Conservation (phyloP, 2,888 invertebrate genomes). For the Lasiommata megera region DNA sequence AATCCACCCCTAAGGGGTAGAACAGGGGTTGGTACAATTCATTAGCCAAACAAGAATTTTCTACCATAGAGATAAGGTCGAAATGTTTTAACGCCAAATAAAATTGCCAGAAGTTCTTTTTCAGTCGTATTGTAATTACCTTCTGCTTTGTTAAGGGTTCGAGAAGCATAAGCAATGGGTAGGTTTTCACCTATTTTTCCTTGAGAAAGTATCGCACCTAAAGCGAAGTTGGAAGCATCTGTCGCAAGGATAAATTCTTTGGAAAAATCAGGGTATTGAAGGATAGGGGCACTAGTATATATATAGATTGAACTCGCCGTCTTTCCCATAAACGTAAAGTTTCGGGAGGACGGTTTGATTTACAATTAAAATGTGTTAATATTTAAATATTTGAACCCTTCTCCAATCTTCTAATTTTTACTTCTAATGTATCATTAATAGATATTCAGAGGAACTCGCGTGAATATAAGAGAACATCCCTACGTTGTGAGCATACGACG, state of each 20-base stretch:
- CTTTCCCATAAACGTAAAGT: too few species aligned
- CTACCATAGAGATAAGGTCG: slow-evolving; percentile 29
- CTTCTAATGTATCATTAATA: slow-evolving; percentile 36
- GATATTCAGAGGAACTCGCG: slow-evolving; percentile 58
- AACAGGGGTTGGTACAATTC: slow-evolving; percentile 31
- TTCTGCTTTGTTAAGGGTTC: slow-evolving; percentile 33
- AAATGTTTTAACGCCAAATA: slow-evolving; percentile 28
- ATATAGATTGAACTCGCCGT: too few species aligned
- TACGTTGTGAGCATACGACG: slow-evolving; percentile 63
- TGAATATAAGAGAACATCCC: slow-evolving; percentile 59
- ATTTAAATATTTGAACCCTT: too few species aligned
- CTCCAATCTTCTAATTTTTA: too few species aligned
- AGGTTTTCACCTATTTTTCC: slow-evolving; percentile 26
- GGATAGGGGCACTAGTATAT: slow-evolving; percentile 37
- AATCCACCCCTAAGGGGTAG: too few species aligned
- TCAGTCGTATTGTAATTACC: slow-evolving; percentile 33
- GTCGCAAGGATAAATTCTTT: slow-evolving; percentile 36
- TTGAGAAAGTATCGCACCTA: slow-evolving; percentile 41
- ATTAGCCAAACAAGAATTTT: slow-evolving; percentile 32
- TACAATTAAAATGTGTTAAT: too few species aligned
- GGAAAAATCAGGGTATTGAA: slow-evolving; percentile 46
- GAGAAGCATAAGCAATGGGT: slow-evolving; percentile 18
- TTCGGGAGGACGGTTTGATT: too few species aligned
- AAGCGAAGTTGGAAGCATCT: slow-evolving; percentile 41
- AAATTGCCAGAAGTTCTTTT: slow-evolving; percentile 25